A percentile compares a stretch with the other conserved stretches of the same genome.
Conservation (phyloP, 2,888 invertebrate genomes). For the Drosophila flavopinicola region DNA sequence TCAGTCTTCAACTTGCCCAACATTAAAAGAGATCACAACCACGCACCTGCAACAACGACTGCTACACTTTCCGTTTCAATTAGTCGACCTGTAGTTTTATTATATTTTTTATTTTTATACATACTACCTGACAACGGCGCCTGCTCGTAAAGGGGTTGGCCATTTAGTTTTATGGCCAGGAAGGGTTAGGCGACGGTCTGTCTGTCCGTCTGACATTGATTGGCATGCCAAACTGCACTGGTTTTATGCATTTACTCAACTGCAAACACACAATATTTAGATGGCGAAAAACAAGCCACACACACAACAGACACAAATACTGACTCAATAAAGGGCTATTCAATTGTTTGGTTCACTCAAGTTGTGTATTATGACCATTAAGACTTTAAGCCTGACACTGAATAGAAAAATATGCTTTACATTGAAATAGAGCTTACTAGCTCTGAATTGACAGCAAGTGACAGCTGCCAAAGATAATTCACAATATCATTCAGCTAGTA, state of each 20-base stretch:
- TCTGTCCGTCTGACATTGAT: constrained; percentile 40
- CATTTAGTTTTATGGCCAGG: constrained; percentile 53
- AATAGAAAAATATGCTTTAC: background rate
- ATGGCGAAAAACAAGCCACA: background rate
- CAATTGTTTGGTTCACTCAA: background rate
- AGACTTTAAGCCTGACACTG: background rate
- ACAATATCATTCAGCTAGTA: no score
- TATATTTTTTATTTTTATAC: constrained; percentile 2
- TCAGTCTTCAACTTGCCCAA: constrained; percentile 10
- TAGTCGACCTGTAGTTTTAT: constrained; percentile 33
- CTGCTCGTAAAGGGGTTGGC: constrained; percentile 40
- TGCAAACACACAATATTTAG: constrained; percentile 21
- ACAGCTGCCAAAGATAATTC: no score
- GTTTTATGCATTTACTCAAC: constrained; percentile 16
- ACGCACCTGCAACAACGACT: constrained; percentile 26
- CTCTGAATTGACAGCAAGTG: no score
- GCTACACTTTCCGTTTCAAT: constrained; percentile 47
- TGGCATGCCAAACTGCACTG: constrained; percentile 33
- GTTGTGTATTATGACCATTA: no score
- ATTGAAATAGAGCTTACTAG: no score
- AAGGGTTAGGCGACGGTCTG: constrained; percentile 18
- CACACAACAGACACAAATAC: background rate
- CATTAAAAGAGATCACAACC: constrained; percentile 9
- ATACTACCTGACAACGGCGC: constrained; percentile 53
- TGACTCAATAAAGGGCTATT: constrained; percentile 12